Evolutionary conservation across 2,888 invertebrate genomes (phyloP).

Genomic region (Girardia tigrina): DNA sequence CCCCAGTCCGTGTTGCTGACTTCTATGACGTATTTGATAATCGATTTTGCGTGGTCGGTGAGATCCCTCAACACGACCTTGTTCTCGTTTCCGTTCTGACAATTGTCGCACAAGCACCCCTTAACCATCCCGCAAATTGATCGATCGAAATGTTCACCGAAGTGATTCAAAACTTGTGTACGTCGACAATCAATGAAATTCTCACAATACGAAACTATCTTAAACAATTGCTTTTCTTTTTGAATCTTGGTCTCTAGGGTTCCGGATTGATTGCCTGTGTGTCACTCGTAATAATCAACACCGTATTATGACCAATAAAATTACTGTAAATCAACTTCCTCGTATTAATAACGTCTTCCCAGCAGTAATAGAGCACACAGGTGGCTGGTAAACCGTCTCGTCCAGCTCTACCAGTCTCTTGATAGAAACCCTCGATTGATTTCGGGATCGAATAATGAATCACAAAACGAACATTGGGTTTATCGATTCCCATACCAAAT

Average conservation of each 20-base stretch:
- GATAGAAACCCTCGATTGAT: slow-evolving; percentile 89
- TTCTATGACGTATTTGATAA: slow-evolving; percentile 59
- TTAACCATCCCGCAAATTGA: slow-evolving; percentile 59
- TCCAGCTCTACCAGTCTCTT: slow-evolving; percentile 89
- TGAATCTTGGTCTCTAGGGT: slow-evolving; percentile 54
- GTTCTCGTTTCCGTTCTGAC: slow-evolving; percentile 52
- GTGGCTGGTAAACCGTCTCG: slow-evolving; percentile 71
- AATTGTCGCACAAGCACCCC: slow-evolving; percentile 74
- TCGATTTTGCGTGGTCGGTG: slow-evolving; percentile 62
- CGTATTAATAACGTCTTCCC: slow-evolving; percentile 58
- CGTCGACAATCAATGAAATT: slow-evolving; percentile 81
- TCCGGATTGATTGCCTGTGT: slow-evolving; percentile 45
- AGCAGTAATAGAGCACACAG: slow-evolving; percentile 76
- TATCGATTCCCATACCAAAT: slow-evolving; percentile 52
- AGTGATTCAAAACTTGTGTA: slow-evolving; percentile 68
- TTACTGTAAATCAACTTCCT: slow-evolving; percentile 48
- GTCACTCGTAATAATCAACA: too few relatives aligned
- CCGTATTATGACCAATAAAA: too few relatives aligned
- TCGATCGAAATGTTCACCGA: slow-evolving; percentile 68
- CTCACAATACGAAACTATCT: slow-evolving; percentile 81
- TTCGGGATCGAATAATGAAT: slow-evolving; percentile 82
- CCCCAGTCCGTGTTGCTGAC: slow-evolving; percentile 44
- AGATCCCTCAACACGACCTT: slow-evolving; percentile 57
- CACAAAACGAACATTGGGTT: slow-evolving; percentile 58
- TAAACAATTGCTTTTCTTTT: slow-evolving; percentile 70